Conservation (phyloP, 2,888 invertebrate genomes). For the Empis stercorea region DNA sequence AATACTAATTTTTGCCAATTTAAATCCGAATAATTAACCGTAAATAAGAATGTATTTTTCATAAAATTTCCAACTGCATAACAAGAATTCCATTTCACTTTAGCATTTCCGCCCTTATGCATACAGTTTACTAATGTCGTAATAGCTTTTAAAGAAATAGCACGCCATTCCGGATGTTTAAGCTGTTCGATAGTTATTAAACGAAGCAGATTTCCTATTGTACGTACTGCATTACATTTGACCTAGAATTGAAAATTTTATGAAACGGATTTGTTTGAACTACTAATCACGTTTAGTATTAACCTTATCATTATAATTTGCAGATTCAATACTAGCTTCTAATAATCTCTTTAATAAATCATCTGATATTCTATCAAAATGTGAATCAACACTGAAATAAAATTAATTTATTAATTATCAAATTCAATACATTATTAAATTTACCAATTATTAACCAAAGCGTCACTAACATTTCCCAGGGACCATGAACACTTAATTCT, state of each 20-base stretch:
- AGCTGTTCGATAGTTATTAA: slow-evolving; percentile 44
- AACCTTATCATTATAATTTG: slow-evolving; percentile 67
- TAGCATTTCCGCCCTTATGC: slow-evolving; percentile 59
- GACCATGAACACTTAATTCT: slow-evolving; percentile 77
- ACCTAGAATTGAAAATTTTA: slow-evolving; percentile 12
- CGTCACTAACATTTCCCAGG: slow-evolving; percentile 73
- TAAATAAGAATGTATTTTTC: slow-evolving; percentile 41
- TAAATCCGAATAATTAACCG: slow-evolving; percentile 17
- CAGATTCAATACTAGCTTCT: slow-evolving; percentile 49
- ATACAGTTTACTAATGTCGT: slow-evolving; percentile 56
- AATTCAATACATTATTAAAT: not conserved
- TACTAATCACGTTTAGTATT: not conserved
- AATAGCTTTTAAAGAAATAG: slow-evolving; percentile 46
- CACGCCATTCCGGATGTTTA: slow-evolving; percentile 38
- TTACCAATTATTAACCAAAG: slow-evolving; percentile 58
- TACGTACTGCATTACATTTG: slow-evolving; percentile 56
- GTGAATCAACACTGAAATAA: slow-evolving; percentile 38
- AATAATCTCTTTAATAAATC: slow-evolving; percentile 55
- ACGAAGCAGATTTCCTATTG: slow-evolving; percentile 66
- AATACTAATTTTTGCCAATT: slow-evolving; percentile 48
- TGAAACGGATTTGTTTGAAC: not conserved
- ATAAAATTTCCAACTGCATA: slow-evolving; percentile 73
- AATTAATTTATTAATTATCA: no score
- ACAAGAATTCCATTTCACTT: slow-evolving; percentile 87
- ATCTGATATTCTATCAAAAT: slow-evolving; percentile 54